Base-by-base conservation (phyloP, 2,113 vertebrate species). In the Gasterosteus aculeatus region DNA sequence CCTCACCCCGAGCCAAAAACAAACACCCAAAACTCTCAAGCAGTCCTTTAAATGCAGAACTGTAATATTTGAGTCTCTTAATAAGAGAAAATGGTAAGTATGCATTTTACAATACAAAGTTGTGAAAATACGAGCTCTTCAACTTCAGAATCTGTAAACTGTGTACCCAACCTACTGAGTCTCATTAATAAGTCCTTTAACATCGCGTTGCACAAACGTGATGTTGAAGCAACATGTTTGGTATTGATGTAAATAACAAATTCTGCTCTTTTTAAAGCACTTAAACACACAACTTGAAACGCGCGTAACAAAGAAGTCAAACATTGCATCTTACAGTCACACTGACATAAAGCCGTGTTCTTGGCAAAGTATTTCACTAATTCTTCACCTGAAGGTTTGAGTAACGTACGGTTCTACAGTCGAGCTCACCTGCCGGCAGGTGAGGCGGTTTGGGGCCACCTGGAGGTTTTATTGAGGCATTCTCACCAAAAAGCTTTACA, bases 1-100 rank as follows among this genome's bases (percentile, higher is more conserved):
- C 47, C 68, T 76, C 31, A 44, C 47, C 58, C 58, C 8, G 14
- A 49, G 80, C 74, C 80, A 61, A 67, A 77, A 72, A 61, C 56
- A 10, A 65, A 51, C n/a, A 51, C 31, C 16, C 59, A 33, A 74
- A 64, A 68, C 64, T 15, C 62, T 39, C 39, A 51, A 35, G 26
- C 69, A 76, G 22, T 46, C 18, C 7, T 61, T 69, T 58, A 81
- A 69, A 71, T 47, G 47, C 58, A 54, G 1, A 12, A 83, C 51
- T 54, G 70, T 72, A 22, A 39, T 67, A 47, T 62, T 85, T 35
- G 31, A 81, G 84, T 26, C 22, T 26, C 22, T 26, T 26, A 26
- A 26, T 26, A 26, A 26, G 5, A 10, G 22, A 29, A 56, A 26
- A 29, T 56, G 53, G 11, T 56, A 22, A 7, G 15, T 29, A 29